Evolutionary conservation across 2,113 vertebrate genomes (phyloP), one percentile per base, ranked within the genome.

Genomic region (Azemiops feae): DNA sequence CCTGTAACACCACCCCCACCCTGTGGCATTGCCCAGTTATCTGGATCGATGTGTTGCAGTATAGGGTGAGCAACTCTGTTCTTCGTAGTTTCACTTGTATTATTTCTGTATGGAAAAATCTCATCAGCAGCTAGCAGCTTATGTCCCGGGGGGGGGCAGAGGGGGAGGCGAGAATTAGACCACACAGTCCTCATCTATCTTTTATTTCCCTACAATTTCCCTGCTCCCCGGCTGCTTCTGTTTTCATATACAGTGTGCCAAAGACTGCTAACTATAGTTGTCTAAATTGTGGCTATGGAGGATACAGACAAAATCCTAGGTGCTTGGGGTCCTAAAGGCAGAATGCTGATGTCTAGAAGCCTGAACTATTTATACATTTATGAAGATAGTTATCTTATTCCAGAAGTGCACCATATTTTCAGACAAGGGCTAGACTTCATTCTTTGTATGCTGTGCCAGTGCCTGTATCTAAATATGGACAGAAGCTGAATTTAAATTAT

Each of bases 71-170:
- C 94, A 95, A 93, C 96, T 95, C 93, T 87, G 90, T 94, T 95
- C 93, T 96, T 93, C 92, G 94, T 96, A 91, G 95, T 96, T 96
- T 96, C 95, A 50, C 93, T 95, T 95, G 94, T 96, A 96, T 97
- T 97, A 97, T 97, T 98, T 98, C 97, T 97, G 93, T 88, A 64
- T 96, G 96, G 96, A 96, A 97, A 97, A 96, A 95, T 97, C 95
- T 93, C 89, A 93, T 96, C 95, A 92, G 93, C 96, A 96, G 96
- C 96, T 93, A 96, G 95, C 93, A 94, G 95, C 96, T 95, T 96
- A 92, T 95, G 93, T 95, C 95, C 90, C 96, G 96, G 97, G 95
- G 93, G 96, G 96, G 47, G 7, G 47, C 47, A n/a, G n/a, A n/a
- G 91, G 97, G 30, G 27, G 12, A 4, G 12, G 91, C 93, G 95